A percentile compares a stretch with the other conserved stretches of the same genome.
These are phyloP conservation scores for Anastrepha ludens DNA, from an alignment of 1,140 invertebrate genomes.

Conservation along the genomic window DNA sequence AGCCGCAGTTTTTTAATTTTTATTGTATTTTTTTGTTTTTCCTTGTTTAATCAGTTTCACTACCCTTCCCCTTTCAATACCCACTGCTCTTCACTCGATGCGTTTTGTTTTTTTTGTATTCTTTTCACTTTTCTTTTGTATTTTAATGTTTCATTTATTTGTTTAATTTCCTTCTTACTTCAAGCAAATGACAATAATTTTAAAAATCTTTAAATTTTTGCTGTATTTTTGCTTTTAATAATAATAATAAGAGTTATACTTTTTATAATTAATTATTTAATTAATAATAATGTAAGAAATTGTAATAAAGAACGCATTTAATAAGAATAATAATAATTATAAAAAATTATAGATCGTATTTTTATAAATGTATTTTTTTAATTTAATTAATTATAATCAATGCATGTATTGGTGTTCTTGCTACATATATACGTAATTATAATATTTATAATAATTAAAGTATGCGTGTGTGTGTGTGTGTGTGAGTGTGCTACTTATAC, in stretches of 20 bases:
- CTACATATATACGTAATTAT: background rate
- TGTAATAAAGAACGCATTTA: constrained; percentile 24
- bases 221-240: constrained; percentile 3
- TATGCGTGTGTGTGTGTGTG: background rate
- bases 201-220: constrained; percentile 6
- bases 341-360: constrained; percentile 38
- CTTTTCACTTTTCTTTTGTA: background rate
- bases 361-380: constrained; percentile 8
- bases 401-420: constrained; percentile 34
- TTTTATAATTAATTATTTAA: constrained; percentile 32
- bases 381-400: constrained; percentile 40
- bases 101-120: background rate
- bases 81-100: background rate
- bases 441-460: background rate
- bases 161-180: constrained; percentile 16
- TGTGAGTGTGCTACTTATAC: constrained; percentile 1
- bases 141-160: background rate
- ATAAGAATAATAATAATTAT: constrained; percentile 16
- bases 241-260: constrained; percentile 28
- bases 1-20: too few species aligned
- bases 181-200: constrained; percentile 48
- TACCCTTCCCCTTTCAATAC: too few species aligned
- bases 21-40: too few species aligned
- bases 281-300: constrained; percentile 37
- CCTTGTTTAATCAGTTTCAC: too few species aligned